Base-by-base conservation (phyloP, 2,113 vertebrate species). In the Caranx ignobilis region DNA sequence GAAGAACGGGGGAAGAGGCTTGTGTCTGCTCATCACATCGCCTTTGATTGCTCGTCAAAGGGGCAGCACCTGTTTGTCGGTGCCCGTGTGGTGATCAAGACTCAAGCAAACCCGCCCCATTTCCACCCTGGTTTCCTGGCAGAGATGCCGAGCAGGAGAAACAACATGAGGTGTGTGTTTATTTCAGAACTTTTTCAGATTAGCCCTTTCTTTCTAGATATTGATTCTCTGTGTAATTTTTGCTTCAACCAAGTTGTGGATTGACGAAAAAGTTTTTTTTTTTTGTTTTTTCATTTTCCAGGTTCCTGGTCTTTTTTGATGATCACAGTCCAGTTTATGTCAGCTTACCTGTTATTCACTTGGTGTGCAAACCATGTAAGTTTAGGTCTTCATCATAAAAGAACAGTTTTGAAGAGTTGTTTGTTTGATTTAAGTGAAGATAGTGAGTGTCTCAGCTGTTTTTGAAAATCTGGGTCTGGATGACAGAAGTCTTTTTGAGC, bases 231-330 rank as follows among this genome's bases (percentile, higher is more conserved):
- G 8, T 41, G 8, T 41, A 41, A 41, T 41, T 41, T 41, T 41
- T 41, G 9, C 26, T 59, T 52, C n/a, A 35, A 11, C 11, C 15
- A 19, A 60, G 4, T 11, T 7, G 31, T 21, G 9, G 12, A 60
- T 52, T 79, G 32, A 39, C 61, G 2, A 6, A 5, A 60, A 26
- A 5, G 3, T 16, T 54, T 3, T 35, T 52, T 18, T 50, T 8
- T 19, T 45, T 13, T 0, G 0, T 59, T 3, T 59, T 65, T 60
- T 75, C 21, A 26, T 79, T 45, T 79, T 75, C 11, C 87, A 99
- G 97, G 88, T 98, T 97, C 87, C 93, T 99, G 70, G 95, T 99
- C 77, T 99, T 99, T 82, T 94, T 94, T 0, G 98, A 99, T 6
- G 95, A 98, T 0, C 95, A 96, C 5, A 95, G 91, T 0, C 94